Base-by-base conservation (phyloP, 2,888 invertebrate genomes). In the Flabesymbios commensalis region DNA sequence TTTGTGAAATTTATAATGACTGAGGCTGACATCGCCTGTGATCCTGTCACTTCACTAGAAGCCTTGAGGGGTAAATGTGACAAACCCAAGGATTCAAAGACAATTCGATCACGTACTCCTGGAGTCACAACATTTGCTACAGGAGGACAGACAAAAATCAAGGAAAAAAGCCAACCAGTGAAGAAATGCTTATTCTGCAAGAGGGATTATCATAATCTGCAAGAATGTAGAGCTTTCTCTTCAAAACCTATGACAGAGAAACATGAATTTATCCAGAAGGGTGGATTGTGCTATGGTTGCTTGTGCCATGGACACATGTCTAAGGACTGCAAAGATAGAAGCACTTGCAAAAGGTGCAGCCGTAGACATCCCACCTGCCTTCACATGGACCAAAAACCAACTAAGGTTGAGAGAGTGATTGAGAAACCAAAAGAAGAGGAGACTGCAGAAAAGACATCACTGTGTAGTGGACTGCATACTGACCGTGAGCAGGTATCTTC, bases 241-340 rank as follows among this genome's bases (percentile, higher is more conserved):
- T 19, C 45, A 7, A 39, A 43, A 42, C 7, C 31, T 22, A 4
- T 33, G 45, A 29, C 14, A 43, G 32, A 53, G 32, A 53, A 24
- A 45, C 10, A 57, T 17, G 10, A 49, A 49, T 42, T 41, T 52
- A 59, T 59, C n/a, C 56, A 29, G 41, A 59, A 57, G 14, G 59
- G 68, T 10, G 55, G 60, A 3, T 53, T 70, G 4, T 72, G 69
- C 55, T 72, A 63, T 65, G 70, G 69, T 4, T 72, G 72, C 55
- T 39, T 72, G n/a, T 1, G 45, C 2, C 10, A 24, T 17, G 70
- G 70, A 3, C 72, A 72, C 42, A 31, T 58, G 14, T 61, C 66
- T 2, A 69, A 60, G 41, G 52, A 55, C 7, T 72, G 71, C 52
- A 59, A n/a, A 32, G 14, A 56, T 1, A 39, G 61, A 53, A 36